A percentile compares a stretch with the other conserved stretches of the same genome.
These are phyloP conservation scores for Carcinoscorpius rotundicauda DNA, from an alignment of 1,140 invertebrate genomes.

Conservation along the genomic window DNA sequence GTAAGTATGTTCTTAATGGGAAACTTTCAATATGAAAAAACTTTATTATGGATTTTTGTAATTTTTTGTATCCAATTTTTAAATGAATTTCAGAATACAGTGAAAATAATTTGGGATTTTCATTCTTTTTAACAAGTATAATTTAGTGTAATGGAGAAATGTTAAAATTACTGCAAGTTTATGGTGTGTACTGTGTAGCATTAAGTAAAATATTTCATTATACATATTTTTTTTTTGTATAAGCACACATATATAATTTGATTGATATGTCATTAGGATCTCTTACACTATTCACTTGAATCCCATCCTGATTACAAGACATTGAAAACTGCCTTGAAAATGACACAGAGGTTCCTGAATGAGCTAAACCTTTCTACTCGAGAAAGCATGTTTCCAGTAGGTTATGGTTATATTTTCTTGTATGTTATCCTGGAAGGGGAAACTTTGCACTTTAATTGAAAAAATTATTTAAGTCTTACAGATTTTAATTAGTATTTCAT, in stretches of 20 bases:
- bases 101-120: too few relatives aligned
- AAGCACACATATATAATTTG: background rate
- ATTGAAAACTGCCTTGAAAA: constrained; percentile 65
- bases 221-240: too few relatives aligned
- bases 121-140: too few relatives aligned
- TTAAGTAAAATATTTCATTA: too few relatives aligned
- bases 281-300: constrained; percentile 72
- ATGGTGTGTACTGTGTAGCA: too few relatives aligned
- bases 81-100: too few relatives aligned
- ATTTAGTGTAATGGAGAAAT: too few relatives aligned
- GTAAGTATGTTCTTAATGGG: constrained; percentile 33
- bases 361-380: constrained; percentile 81
- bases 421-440: background rate
- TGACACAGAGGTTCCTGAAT: constrained; percentile 79
- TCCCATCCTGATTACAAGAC: constrained; percentile 70
- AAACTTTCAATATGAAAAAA: too few relatives aligned
- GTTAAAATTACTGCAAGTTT: too few relatives aligned
- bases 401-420: constrained; percentile 25
- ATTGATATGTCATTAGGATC: constrained; percentile 49
- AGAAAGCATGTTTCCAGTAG: constrained; percentile 67
- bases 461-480: background rate
- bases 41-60: too few relatives aligned
- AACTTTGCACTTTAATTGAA: background rate
- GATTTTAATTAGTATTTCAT: background rate
- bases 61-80: too few relatives aligned